These are phyloP conservation scores for Tetranychus piercei DNA, from an alignment of 2,888 invertebrate species.

Conservation along the genomic window DNA sequence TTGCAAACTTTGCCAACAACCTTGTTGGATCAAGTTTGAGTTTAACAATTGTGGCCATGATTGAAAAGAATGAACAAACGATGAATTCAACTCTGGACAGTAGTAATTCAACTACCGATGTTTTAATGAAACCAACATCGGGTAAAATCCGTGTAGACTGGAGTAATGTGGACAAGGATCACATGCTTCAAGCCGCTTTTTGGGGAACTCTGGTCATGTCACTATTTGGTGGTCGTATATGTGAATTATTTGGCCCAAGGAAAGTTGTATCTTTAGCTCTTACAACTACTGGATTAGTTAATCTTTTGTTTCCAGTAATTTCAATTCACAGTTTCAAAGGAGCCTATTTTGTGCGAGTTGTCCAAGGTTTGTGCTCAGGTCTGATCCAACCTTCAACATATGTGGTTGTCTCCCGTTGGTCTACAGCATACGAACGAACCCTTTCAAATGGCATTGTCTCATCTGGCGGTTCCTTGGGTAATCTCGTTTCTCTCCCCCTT, in stretches of 20 bases:
- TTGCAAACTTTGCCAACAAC: neutral
- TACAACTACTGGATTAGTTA: neutral
- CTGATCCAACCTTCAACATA: neutral
- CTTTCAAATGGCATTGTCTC: neutral
- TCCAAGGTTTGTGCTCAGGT: neutral
- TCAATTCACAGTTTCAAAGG: neutral
- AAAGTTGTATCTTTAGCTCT: neutral
- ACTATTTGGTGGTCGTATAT: neutral
- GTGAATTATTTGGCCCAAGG: neutral
- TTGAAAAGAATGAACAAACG: neutral
- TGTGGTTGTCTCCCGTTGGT: neutral
- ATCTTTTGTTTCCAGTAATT: neutral
- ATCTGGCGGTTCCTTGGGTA: neutral
- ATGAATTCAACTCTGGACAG: neutral
- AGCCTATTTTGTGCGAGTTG: neutral
- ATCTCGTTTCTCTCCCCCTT: neutral
- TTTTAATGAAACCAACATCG: neutral
- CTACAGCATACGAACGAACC: neutral
- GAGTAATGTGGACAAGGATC: neutral
- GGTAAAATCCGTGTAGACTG: neutral
- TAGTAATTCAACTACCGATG: neutral
- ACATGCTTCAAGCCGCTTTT: neutral
- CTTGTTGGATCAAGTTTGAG: neutral
- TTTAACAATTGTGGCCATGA: neutral
- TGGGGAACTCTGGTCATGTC: neutral